Conservation (phyloP, 2,888 invertebrate species). For the Pediacus dermestoides region DNA sequence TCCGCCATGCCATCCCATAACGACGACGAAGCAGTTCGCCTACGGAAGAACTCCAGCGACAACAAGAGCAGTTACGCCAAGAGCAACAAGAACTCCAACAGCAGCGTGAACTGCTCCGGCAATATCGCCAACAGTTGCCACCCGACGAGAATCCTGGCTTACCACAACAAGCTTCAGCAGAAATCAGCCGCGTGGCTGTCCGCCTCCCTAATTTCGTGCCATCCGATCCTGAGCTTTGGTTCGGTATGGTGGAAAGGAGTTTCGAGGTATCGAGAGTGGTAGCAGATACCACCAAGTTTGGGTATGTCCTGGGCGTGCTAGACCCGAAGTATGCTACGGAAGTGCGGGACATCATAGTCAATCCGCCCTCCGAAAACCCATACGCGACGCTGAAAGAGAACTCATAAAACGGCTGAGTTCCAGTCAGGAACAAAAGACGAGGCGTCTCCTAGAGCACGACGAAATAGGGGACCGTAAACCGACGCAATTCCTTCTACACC, state of each 20-base stretch:
- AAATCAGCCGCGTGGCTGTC: neutral
- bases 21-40: too few species aligned
- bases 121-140: neutral
- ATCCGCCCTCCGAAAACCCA: neutral
- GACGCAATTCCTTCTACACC: constrained; percentile 6
- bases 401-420: neutral
- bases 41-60: too few species aligned
- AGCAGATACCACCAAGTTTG: neutral
- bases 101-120: neutral
- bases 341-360: constrained; percentile 1
- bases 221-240: neutral
- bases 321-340: constrained; percentile 3
- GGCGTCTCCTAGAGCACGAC: constrained; percentile 4
- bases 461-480: constrained; percentile 6
- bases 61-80: neutral
- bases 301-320: neutral
- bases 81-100: neutral
- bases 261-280: neutral
- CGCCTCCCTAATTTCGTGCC: neutral
- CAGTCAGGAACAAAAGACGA: constrained; percentile 1
- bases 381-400: neutral
- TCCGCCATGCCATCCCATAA: too few species aligned
- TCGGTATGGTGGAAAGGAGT: constrained; percentile 1
- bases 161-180: neutral
- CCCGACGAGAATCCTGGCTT: too few species aligned